Percentiles rank a stretch among this genome's conserved stretches.
phyloP scores from a whole-genome alignment of 2,113 vertebrate genomes.

The Ceyx melanurus region DNA sequence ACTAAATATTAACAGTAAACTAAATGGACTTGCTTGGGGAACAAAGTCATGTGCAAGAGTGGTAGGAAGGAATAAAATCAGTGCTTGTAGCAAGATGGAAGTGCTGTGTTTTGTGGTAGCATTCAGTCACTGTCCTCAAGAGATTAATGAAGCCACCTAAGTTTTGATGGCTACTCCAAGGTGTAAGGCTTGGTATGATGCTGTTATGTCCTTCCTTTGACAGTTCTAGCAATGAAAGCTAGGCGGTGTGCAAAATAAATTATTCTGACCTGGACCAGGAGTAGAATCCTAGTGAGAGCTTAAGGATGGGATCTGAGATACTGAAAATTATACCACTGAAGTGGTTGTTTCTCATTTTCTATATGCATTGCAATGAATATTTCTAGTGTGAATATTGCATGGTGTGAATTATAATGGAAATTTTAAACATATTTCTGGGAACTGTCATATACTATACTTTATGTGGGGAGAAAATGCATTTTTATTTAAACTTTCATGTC shows the following conservation, averaged over 20 bases:
- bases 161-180: neutral
- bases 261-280: constrained; percentile 38
- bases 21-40: constrained; percentile 13
- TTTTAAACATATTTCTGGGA: constrained; percentile 45
- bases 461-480: neutral
- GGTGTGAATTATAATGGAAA: constrained; percentile 37
- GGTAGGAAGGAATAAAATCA: constrained; percentile 35
- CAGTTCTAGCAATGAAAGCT: neutral
- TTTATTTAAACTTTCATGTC: neutral
- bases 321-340: neutral
- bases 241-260: neutral
- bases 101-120: neutral
- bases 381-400: constrained; percentile 14
- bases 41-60: neutral
- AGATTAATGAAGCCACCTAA: neutral
- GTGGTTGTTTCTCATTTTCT: neutral
- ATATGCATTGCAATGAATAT: neutral
- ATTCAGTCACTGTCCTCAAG: neutral
- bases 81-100: neutral
- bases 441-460: constrained; percentile 40
- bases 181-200: neutral
- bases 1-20: neutral
- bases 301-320: neutral
- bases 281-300: constrained; percentile 32
- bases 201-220: neutral